phyloP scores from a whole-genome alignment of 2,888 invertebrate species.

The Piscicola geometra region DNA sequence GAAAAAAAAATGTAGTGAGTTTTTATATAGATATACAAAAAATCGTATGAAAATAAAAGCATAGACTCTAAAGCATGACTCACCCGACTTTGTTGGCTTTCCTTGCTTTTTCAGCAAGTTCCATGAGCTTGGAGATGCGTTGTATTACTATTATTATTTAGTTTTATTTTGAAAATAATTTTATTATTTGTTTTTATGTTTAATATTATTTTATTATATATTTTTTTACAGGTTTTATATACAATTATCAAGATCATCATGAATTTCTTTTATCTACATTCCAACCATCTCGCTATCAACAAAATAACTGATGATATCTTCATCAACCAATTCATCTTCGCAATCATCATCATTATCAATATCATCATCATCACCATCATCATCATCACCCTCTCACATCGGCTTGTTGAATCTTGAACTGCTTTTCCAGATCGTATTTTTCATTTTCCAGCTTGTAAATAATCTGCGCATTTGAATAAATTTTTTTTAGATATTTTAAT shows the following conservation, averaged over 20 bases:
- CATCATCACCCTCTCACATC: conserved; percentile 68
- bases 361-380: conserved; percentile 26
- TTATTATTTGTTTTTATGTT: no score
- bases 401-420: conserved; percentile 96
- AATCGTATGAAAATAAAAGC: not conserved
- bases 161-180: no score
- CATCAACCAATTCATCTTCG: conserved; percentile 17
- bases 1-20: no score
- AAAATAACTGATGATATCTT: not conserved
- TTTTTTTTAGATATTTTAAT: no score
- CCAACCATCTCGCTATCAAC: no score
- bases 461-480: no score
- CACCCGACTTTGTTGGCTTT: conserved; percentile 92
- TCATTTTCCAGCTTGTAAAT: conserved; percentile 94
- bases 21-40: no score
- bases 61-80: conserved; percentile 23
- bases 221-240: no score
- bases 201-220: no score
- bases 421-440: conserved; percentile 95
- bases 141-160: no score
- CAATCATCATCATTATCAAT: conserved; percentile 21
- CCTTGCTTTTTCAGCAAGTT: conserved; percentile 96
- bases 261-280: no score
- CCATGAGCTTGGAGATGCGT: conserved; percentile 73
- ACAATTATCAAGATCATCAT: no score